Evolutionary conservation across 2,113 vertebrate species (phyloP), one percentile per base, ranked within the genome.

Genomic region (Gymnocephalus cernua): DNA sequence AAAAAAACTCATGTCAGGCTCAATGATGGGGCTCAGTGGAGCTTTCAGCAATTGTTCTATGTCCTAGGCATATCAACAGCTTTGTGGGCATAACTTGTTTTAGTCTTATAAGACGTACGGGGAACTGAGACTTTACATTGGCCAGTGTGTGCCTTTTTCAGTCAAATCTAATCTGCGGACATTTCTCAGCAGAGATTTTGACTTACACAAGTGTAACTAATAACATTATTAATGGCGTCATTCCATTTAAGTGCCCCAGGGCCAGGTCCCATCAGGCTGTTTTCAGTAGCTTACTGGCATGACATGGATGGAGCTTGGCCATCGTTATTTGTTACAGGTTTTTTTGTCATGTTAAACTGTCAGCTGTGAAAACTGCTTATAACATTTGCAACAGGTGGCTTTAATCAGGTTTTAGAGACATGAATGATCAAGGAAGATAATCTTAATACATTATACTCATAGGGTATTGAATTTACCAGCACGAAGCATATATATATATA

Each of bases 141-240:
- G 50, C 18, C 23, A 50, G 27, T 29, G 69, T 50, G 18, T 61
- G 65, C 3, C 10, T 32, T 32, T 32, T 8, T 15, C n/a, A 38
- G 71, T 68, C 38, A 14, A 9, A 56, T 72, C 32, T 65, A 62
- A 68, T 63, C 23, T 57, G 41, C 32, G 48, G n/a, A 72, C 15
- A 13, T 59, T n/a, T n/a, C 61, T 44, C 38, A 35, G 27, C 11
- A 47, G 50, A 48, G 27, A 16, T 32, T 53, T 79, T 3, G 32
- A 47, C 63, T 18, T n/a, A 63, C 15, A 32, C 62, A 73, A 16
- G 35, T 82, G 72, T n/a, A 47, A 68, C 79, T 78, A 71, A 79
- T 32, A 62, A 48, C 27, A 64, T 74, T 74, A 57, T 48, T 74
- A 58, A 62, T 54, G 25, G 41, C 14, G 54, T 45, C 27, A 15